A percentile compares a stretch with the other conserved stretches of the same genome.
phyloP scores from a whole-genome alignment of 2,113 vertebrate genomes.

The Craseonycteris thonglongyai region DNA sequence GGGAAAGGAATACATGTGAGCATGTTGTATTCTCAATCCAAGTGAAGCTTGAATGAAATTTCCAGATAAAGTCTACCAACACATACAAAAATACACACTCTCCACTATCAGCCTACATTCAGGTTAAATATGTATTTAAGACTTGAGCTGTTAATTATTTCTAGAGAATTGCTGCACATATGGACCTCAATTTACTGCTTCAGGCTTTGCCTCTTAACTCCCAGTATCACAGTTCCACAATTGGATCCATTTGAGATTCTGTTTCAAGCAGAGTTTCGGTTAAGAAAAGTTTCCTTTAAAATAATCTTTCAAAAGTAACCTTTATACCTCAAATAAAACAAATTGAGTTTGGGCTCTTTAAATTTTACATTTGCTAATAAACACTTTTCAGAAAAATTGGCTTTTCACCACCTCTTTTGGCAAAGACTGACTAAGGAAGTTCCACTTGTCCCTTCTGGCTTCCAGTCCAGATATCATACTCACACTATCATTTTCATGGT shows the following conservation, averaged over 20 bases:
- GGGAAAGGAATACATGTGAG: not conserved
- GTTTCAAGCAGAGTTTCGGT: not conserved
- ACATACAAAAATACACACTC: not conserved
- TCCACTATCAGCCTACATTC: not conserved
- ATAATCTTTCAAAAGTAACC: not conserved
- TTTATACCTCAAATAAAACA: not conserved
- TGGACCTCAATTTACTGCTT: accelerated
- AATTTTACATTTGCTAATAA: not conserved
- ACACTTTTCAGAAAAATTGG: not conserved
- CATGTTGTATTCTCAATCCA: not conserved
- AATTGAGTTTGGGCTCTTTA: not conserved
- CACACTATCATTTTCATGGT: not conserved
- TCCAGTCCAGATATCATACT: not conserved
- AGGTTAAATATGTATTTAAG: not conserved
- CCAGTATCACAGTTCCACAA: accelerated
- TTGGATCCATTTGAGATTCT: too few species aligned
- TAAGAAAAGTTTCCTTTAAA: not conserved
- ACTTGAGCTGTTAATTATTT: not conserved
- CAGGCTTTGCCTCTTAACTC: not conserved
- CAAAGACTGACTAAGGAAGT: not conserved
- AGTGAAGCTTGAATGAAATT: not conserved
- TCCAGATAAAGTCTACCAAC: not conserved
- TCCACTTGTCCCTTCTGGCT: not conserved
- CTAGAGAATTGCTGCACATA: not conserved
- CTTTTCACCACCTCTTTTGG: not conserved